These are phyloP conservation scores for Bungarus multicinctus DNA, from an alignment of 2,113 vertebrate species.

Conservation along the genomic window DNA sequence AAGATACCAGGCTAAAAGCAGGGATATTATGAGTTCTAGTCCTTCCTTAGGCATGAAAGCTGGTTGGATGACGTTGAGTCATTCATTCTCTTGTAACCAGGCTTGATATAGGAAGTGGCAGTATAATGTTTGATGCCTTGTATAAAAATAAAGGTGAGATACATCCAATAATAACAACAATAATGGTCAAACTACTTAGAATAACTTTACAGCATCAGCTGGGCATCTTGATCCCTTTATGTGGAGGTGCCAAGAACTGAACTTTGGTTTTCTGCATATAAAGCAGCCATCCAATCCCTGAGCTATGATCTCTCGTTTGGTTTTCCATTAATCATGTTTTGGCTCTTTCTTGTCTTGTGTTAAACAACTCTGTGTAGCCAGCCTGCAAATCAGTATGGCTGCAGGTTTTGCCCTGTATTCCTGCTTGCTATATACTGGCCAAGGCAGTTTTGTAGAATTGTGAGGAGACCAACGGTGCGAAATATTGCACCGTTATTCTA, in stretches of 20 bases:
- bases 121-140: background rate
- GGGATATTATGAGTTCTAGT: background rate
- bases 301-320: background rate
- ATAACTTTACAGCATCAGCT: background rate
- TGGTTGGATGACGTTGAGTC: background rate
- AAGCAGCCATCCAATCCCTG: background rate
- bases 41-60: background rate
- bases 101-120: background rate
- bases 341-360: background rate
- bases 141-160: background rate
- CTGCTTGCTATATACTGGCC: rapidly evolving
- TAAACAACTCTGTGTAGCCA: background rate
- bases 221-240: background rate
- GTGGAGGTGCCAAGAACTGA: background rate
- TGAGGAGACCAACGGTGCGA: background rate
- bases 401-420: background rate
- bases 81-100: background rate
- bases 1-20: background rate
- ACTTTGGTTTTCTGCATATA: background rate
- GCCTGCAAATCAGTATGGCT: background rate
- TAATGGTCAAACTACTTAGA: background rate
- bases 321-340: background rate
- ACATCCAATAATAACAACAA: background rate
- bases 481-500: background rate
- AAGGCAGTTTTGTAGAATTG: background rate